Conservation (phyloP, 2,888 invertebrate species). For the Oligia latruncula region DNA sequence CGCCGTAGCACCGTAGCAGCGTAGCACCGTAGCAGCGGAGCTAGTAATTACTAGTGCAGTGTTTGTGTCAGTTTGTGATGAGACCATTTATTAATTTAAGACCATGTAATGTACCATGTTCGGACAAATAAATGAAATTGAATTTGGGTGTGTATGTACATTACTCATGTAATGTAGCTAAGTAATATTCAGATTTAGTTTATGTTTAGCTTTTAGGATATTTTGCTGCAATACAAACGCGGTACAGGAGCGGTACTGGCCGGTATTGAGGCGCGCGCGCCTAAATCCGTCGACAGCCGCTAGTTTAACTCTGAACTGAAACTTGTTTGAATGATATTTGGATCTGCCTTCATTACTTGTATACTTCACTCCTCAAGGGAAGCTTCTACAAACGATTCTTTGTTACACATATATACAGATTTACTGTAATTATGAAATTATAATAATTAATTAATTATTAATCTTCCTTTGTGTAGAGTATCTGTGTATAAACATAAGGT, state of each 20-base stretch:
- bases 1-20: background rate
- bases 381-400: background rate
- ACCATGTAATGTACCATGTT: too few relatives aligned
- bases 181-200: slow-evolving; percentile 3
- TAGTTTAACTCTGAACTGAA: background rate
- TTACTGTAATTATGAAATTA: background rate
- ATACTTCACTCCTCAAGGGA: background rate
- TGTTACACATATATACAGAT: background rate
- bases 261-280: background rate
- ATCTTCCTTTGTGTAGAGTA: background rate
- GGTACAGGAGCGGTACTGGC: background rate
- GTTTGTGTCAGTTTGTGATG: too few relatives aligned
- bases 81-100: too few relatives aligned
- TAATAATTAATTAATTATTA: background rate
- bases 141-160: background rate
- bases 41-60: background rate
- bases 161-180: background rate
- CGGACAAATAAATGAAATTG: too few relatives aligned
- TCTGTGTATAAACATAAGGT: background rate
- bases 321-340: background rate
- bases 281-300: background rate
- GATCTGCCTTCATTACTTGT: background rate
- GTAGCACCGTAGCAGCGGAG: background rate
- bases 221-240: too few relatives aligned
- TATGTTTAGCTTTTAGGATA: background rate